These are phyloP conservation scores for Chaenocephalus aceratus DNA, from an alignment of 2,113 vertebrate species.

Conservation along the genomic window DNA sequence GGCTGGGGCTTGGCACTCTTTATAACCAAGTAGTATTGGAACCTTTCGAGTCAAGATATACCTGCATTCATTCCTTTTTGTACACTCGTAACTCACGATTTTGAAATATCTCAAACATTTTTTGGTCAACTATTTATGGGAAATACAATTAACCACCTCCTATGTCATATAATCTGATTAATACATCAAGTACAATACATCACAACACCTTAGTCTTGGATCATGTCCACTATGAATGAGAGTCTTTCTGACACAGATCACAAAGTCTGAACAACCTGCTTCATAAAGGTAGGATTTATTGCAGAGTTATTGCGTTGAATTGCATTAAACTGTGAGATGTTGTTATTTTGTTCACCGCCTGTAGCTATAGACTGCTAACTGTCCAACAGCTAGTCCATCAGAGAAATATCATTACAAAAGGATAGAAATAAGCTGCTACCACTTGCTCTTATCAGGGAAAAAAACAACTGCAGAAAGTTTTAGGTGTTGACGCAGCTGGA, in stretches of 20 bases:
- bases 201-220: not conserved
- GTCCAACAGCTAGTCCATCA: conserved; percentile 17
- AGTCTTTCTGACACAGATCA: not conserved
- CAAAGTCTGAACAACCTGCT: not conserved
- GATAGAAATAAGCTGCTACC: conserved; percentile 4
- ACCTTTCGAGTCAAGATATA: too few relatives aligned
- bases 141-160: not conserved
- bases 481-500: not conserved
- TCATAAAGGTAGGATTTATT: conserved; percentile 25
- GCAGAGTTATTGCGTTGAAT: conserved; percentile 32
- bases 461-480: conserved; percentile 9
- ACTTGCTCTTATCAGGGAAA: not conserved
- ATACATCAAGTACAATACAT: not conserved
- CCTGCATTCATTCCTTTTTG: too few relatives aligned
- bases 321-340: conserved; percentile 24
- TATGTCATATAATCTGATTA: not conserved
- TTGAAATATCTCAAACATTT: too few relatives aligned
- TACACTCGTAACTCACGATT: too few relatives aligned
- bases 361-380: conserved; percentile 11
- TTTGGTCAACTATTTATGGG: too few relatives aligned
- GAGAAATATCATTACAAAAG: conserved; percentile 33
- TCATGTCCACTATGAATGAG: not conserved
- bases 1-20: too few relatives aligned
- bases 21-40: too few relatives aligned
- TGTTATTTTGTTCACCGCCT: conserved; percentile 32